Percentiles rank a stretch among this genome's conserved stretches.
Conservation (phyloP, 2,888 invertebrate species). For the Ophion costatus region DNA sequence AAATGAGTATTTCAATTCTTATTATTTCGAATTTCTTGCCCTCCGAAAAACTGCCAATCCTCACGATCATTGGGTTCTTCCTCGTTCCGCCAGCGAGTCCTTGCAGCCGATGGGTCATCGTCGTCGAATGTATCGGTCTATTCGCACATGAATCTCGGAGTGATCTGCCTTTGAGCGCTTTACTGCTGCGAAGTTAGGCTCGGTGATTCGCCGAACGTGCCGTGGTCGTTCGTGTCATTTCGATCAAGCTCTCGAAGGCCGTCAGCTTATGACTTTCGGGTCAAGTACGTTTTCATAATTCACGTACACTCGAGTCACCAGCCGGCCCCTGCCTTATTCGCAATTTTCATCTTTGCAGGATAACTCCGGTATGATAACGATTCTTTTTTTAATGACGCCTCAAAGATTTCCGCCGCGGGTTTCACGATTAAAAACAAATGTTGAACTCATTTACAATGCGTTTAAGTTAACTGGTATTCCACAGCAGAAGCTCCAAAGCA, state of each 20-base stretch:
- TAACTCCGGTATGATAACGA: neutral
- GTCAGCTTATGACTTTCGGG: slow-evolving; percentile 65
- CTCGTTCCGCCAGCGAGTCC: slow-evolving; percentile 35
- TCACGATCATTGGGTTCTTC: slow-evolving; percentile 21
- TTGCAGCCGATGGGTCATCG: slow-evolving; percentile 48
- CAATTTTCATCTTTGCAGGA: slow-evolving; percentile 19
- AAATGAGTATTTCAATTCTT: neutral
- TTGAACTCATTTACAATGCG: neutral
- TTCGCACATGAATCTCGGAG: neutral
- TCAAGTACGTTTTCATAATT: slow-evolving; percentile 70
- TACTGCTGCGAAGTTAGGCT: neutral
- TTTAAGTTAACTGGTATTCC: neutral
- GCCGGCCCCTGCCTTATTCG: slow-evolving; percentile 37
- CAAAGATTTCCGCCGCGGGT: neutral
- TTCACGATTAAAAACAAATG: neutral
- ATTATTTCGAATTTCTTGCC: neutral
- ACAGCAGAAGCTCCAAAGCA: too few relatives aligned
- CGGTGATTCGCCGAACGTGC: slow-evolving; percentile 55
- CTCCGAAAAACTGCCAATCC: neutral
- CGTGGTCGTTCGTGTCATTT: slow-evolving; percentile 64
- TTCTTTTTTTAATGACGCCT: neutral
- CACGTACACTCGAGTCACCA: slow-evolving; percentile 26
- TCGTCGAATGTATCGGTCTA: slow-evolving; percentile 29
- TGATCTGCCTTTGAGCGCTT: slow-evolving; percentile 10
- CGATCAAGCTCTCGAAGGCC: slow-evolving; percentile 62